A percentile compares a stretch with the other conserved stretches of the same genome.
Conservation (phyloP, 2,888 invertebrate species). For the Plagodis dolabraria region DNA sequence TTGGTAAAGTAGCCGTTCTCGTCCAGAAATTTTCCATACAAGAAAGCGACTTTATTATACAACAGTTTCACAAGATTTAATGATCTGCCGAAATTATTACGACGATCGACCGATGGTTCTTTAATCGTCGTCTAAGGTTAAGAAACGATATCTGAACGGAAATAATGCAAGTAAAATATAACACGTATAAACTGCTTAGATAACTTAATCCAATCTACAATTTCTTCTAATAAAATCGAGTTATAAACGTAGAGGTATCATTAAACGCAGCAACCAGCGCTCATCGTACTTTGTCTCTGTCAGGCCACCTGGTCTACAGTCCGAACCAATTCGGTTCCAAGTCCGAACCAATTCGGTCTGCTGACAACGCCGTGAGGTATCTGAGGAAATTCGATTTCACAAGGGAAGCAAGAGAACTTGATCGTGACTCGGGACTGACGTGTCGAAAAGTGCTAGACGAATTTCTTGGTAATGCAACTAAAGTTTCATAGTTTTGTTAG, state of each 20-base stretch:
- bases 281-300: conserved; percentile 34
- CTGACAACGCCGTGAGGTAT: conserved; percentile 27
- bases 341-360: conserved; percentile 29
- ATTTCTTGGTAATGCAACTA: not conserved
- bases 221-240: conserved; percentile 6
- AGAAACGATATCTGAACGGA: too few relatives aligned
- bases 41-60: too few relatives aligned
- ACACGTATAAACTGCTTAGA: too few relatives aligned
- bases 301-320: conserved; percentile 19
- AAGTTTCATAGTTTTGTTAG: too few relatives aligned
- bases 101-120: too few relatives aligned
- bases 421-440: conserved; percentile 13
- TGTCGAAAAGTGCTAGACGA: conserved; percentile 9
- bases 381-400: conserved; percentile 34
- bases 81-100: too few relatives aligned
- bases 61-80: too few relatives aligned
- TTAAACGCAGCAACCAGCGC: conserved; percentile 26
- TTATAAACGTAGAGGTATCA: conserved; percentile 5
- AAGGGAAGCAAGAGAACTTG: conserved; percentile 12
- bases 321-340: conserved; percentile 26
- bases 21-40: too few relatives aligned
- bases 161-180: too few relatives aligned
- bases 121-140: too few relatives aligned
- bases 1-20: too few relatives aligned
- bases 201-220: too few relatives aligned